Evolutionary conservation across 2,888 invertebrate species (phyloP), one percentile per base, ranked within the genome.

Genomic region (Idaea straminata): DNA sequence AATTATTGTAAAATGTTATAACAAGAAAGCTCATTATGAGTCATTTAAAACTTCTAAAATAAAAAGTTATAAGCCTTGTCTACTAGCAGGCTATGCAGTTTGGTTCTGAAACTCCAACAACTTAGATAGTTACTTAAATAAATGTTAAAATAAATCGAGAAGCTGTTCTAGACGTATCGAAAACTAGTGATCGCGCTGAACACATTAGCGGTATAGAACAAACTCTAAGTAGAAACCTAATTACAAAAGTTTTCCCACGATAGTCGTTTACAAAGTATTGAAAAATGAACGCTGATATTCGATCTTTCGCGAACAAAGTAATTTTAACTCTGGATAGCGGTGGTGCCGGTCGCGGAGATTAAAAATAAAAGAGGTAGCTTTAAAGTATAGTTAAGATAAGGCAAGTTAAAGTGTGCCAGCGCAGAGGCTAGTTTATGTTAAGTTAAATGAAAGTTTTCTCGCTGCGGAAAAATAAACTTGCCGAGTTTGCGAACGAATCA

Each of bases 321-420:
- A 90, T 88, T 89, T 87, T 77, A 90, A 89, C 87, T 88, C 83
- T 74, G 47, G 82, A 83, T 83, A 84, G 82, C 83, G 83, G 85
- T 86, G 82, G 47, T 13, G 79, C 87, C 81, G 82, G 75, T 80
- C 80, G 83, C 73, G 79, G 77, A 85, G 86, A 89, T 89, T 88
- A 89, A 89, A 89, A 90, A 89, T 86, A 88, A 88, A 89, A 87
- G 84, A 86, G 79, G 79, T 68, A 79, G 82, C 82, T 85, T 87
- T 85, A 86, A 87, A 88, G 83, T 89, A 87, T 82, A 85, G 84
- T 86, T 86, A 86, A 89, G 89, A 89, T 90, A 91, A 89, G 87
- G 85, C 78, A 83, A 85, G 82, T 84, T 84, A 80, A 80, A 79
- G 79, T 84, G 79, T 77, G 82, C 81, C 77, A 79, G 82, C 78